Evolutionary conservation across 1,140 invertebrate genomes (phyloP), one percentile per base, ranked within the genome.

Genomic region (Drosophila saltans): DNA sequence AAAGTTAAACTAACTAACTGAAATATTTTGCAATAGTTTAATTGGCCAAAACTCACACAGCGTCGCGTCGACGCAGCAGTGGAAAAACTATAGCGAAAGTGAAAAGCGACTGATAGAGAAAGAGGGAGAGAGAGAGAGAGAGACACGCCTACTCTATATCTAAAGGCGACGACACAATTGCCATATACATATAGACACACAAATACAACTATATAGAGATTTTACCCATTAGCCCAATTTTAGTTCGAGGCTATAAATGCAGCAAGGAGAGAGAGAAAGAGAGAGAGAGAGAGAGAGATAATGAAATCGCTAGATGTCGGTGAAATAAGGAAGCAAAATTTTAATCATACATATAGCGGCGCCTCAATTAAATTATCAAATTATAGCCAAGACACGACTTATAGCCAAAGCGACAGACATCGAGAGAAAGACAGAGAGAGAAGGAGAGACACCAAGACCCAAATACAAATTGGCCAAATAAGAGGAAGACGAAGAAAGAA

Each of bases 251-350:
- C 79, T 59, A 78, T 79, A 72, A 86, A 66, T 66, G 16, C 52
- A 43, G 55, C 2, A 7, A 41, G 1, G 3, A 57, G 45, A 66
- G 61, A 80, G 66, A 58, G 77, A 75, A 56, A 59, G 58, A 55
- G 6, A 21, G 48, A 2, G 6, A 40, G 52, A 63, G 66, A 75
- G 69, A 64, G 81, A 66, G 72, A 72, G 52, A 66, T 45, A 62
- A 72, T 70, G 83, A 79, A 86, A 86, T 89, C 78, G 83, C 3
- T 36, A 6, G 33, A 36, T 36, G 33, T 36, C 33, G 80, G 72
- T 59, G 68, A 88, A 88, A 88, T 88, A 83, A 88, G 83, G 83
- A 88, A 88, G 83, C 84, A 71, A 81, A 79, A 57, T 74, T 66
- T 77, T 72, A 72, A 77, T 77, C 62, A 73, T 69, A 77, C 41